These are phyloP conservation scores for Bradysia coprophila DNA, from an alignment of 1,140 invertebrate species.

Conservation along the genomic window DNA sequence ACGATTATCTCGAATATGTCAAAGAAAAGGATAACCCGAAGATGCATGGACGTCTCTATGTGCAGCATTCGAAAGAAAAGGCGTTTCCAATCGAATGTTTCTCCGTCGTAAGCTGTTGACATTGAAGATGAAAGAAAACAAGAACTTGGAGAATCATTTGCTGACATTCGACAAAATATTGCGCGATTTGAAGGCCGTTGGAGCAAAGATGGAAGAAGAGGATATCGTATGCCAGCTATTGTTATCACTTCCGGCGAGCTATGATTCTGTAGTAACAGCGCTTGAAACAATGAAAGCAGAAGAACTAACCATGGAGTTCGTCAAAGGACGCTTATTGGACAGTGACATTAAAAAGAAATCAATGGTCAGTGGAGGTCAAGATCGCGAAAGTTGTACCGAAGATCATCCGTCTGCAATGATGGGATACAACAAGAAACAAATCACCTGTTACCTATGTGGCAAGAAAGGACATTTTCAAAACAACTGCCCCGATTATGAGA, in stretches of 20 bases:
- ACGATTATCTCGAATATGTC: slow-evolving; percentile 1
- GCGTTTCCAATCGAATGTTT: slow-evolving; percentile 3
- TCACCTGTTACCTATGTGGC: no score
- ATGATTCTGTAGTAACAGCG: no score
- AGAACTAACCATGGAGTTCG: no score
- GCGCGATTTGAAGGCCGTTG: slow-evolving; percentile 6
- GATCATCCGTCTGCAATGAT: no score
- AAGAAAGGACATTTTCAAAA: no score
- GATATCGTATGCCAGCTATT: slow-evolving; percentile 8
- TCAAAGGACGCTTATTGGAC: no score
- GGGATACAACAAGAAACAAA: no score
- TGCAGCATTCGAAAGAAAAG: slow-evolving; percentile 3
- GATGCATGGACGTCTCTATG: neutral
- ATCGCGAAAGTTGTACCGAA: no score
- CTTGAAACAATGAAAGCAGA: no score
- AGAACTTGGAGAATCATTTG: slow-evolving; percentile 2
- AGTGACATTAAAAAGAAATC: no score
- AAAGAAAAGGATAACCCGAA: slow-evolving; percentile 2
- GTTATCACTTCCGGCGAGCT: slow-evolving; percentile 6
- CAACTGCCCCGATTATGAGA: no score
- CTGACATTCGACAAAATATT: slow-evolving; percentile 9
- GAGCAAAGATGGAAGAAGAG: slow-evolving; percentile 6
- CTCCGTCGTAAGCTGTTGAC: slow-evolving; percentile 2
- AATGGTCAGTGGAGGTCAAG: no score
- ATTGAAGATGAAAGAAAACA: slow-evolving; percentile 2